These are phyloP conservation scores for Drosophila ohnishii DNA, from an alignment of 1,140 invertebrate species.

Conservation along the genomic window DNA sequence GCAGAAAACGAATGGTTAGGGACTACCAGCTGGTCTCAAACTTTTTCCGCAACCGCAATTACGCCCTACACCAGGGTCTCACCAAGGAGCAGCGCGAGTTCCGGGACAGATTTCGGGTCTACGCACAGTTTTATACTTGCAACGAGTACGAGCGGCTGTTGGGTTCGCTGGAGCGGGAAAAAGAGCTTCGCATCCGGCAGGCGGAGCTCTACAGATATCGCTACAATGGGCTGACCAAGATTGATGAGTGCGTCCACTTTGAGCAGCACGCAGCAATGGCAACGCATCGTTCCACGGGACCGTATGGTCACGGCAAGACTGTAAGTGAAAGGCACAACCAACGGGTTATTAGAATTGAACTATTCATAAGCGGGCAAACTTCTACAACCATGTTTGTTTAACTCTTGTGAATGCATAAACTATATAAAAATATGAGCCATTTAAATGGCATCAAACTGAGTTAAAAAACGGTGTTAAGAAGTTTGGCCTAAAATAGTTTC, in stretches of 20 bases:
- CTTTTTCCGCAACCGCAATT: conserved; percentile 87
- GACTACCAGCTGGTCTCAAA: conserved; percentile 93
- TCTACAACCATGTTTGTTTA: neutral
- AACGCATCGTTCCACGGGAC: conserved; percentile 71
- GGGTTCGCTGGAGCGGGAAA: conserved; percentile 90
- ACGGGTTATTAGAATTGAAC: conserved; percentile 17
- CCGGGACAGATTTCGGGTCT: conserved; percentile 91
- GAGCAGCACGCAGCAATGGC: conserved; percentile 88
- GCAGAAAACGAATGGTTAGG: conserved; percentile 93
- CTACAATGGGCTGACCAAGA: conserved; percentile 90
- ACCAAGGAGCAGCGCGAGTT: conserved; percentile 87
- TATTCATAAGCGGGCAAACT: conserved; percentile 1
- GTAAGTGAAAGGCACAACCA: conserved; percentile 66
- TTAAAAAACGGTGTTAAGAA: neutral
- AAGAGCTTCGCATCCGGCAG: conserved; percentile 91
- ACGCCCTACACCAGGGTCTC: conserved; percentile 66
- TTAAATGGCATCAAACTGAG: neutral
- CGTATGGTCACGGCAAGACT: conserved; percentile 82
- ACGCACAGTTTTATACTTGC: conserved; percentile 93
- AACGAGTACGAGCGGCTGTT: conserved; percentile 92
- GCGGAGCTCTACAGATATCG: conserved; percentile 92
- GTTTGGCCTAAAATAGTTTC: conserved; percentile 2
- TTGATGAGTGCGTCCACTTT: conserved; percentile 92
- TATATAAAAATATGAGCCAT: neutral
- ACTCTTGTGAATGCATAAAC: neutral